These are phyloP conservation scores for Glossophaga mutica DNA, from an alignment of 2,797 vertebrate species.

Conservation along the genomic window DNA sequence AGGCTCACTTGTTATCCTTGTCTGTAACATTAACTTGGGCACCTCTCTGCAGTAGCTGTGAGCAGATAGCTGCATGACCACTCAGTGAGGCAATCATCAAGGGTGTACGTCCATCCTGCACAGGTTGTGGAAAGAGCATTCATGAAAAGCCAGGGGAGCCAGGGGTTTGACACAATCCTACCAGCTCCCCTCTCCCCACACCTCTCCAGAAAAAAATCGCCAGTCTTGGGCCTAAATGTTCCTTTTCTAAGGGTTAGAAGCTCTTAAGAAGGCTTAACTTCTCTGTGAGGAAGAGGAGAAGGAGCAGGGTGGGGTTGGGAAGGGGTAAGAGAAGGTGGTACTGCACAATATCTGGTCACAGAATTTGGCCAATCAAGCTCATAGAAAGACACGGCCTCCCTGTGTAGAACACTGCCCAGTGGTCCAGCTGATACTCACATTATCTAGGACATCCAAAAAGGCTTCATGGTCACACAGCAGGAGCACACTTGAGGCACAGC, in stretches of 20 bases:
- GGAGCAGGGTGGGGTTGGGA: not conserved
- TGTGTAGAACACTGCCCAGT: too few species aligned
- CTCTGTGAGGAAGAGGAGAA: not conserved
- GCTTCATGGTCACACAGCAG: conserved; percentile 82
- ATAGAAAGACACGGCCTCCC: not conserved
- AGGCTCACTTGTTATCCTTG: conserved; percentile 78
- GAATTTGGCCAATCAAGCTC: not conserved
- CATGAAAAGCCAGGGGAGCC: not conserved
- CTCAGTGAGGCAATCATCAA: conserved; percentile 81
- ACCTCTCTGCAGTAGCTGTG: conserved; percentile 80
- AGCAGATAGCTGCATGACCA: conserved; percentile 78
- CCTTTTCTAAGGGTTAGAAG: not conserved
- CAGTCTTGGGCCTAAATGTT: not conserved
- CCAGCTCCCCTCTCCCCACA: not conserved
- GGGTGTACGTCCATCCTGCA: conserved; percentile 81
- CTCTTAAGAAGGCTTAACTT: not conserved
- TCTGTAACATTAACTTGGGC: conserved; percentile 76
- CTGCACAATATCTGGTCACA: not conserved
- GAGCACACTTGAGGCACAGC: conserved; percentile 82
- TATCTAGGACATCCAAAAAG: conserved; percentile 73
- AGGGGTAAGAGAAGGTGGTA: not conserved
- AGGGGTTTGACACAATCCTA: not conserved
- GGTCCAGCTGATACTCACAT: conserved; percentile 61
- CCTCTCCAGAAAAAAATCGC: not conserved
- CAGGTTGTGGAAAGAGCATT: not conserved